Evolutionary conservation across 2,113 vertebrate species (phyloP).

Genomic region (Ageneiosus marmoratus): DNA sequence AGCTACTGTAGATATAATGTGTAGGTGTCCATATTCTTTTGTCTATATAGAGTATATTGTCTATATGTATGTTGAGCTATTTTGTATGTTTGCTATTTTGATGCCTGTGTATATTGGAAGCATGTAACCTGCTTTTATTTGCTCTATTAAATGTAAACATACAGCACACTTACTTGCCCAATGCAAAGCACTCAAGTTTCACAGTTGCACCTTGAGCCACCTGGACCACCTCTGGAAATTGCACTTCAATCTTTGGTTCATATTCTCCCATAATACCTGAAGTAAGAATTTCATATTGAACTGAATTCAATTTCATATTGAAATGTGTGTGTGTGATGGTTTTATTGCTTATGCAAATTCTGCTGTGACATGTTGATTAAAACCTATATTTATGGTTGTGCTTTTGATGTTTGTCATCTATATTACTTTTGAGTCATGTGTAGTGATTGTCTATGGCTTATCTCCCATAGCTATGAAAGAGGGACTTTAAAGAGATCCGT

Average conservation of each 20-base stretch:
- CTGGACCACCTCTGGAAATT: constrained; percentile 90
- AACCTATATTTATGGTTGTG: neutral
- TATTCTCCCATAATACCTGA: constrained; percentile 98
- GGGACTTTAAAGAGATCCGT: constrained; percentile 70
- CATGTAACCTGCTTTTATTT: neutral
- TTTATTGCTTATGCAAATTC: constrained; percentile 5
- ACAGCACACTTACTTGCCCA: constrained; percentile 90
- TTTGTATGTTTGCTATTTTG: neutral
- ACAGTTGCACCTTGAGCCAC: constrained; percentile 89
- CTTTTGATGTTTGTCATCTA: neutral
- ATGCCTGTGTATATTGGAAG: neutral
- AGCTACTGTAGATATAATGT: too few species aligned
- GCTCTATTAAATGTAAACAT: neutral
- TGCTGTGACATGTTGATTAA: neutral
- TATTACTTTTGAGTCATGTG: constrained; percentile 43
- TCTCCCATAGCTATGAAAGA: constrained; percentile 64
- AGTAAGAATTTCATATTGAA: constrained; percentile 26
- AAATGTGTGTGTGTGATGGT: neutral
- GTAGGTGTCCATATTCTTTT: too few species aligned
- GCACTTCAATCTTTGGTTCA: constrained; percentile 98
- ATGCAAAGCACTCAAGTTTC: constrained; percentile 93
- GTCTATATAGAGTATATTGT: too few species aligned
- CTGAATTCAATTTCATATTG: constrained; percentile 8
- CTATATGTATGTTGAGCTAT: too few species aligned
- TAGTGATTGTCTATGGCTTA: constrained; percentile 63